Evolutionary conservation across 37 sponge, comb jelly and placozoan species (phyloP).

Genomic region (Agelas oroides): DNA sequence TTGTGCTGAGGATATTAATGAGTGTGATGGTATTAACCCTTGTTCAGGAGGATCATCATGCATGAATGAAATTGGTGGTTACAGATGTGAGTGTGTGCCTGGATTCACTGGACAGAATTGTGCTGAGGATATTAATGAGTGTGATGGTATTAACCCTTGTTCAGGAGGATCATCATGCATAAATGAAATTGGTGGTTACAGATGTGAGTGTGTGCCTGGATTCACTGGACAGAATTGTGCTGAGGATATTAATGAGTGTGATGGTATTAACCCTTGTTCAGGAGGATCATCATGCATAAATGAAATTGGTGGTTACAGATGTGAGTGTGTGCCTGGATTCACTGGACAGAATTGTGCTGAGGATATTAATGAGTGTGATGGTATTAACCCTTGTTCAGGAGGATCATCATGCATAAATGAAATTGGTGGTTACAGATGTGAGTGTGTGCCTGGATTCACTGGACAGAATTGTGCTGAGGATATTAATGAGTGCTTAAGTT

Average conservation of each 20-base stretch:
- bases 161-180: too few relatives aligned
- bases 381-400: constrained; percentile 34
- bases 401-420: constrained; percentile 52
- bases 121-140: too few relatives aligned
- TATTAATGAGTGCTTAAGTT: constrained; percentile 49
- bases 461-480: neutral
- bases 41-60: too few relatives aligned
- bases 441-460: constrained; percentile 39
- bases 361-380: constrained; percentile 38
- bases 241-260: constrained; percentile 37
- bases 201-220: constrained; percentile 59
- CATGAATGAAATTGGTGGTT: too few relatives aligned
- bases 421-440: constrained; percentile 29
- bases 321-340: constrained; percentile 45
- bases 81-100: too few relatives aligned
- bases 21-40: too few relatives aligned
- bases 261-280: constrained; percentile 29
- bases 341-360: constrained; percentile 51
- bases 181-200: too few relatives aligned
- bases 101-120: too few relatives aligned
- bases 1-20: too few relatives aligned
- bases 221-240: constrained; percentile 57
- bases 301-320: constrained; percentile 19
- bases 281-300: constrained; percentile 53
- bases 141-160: too few relatives aligned